Evolutionary conservation across 2,113 vertebrate genomes (phyloP).

Genomic region (Proteles cristata): DNA sequence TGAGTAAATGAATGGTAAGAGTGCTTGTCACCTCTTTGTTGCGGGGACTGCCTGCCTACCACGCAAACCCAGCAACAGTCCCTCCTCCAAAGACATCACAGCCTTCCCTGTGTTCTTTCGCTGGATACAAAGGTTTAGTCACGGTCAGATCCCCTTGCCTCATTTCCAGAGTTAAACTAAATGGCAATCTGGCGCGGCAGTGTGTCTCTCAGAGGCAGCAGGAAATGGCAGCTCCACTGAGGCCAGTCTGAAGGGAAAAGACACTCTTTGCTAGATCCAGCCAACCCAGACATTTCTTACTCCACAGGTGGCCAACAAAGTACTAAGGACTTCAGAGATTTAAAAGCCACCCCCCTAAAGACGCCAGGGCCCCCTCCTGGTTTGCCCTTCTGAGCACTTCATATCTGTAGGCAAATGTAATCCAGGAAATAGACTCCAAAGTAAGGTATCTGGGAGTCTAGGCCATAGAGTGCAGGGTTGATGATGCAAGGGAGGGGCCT

Average conservation of each 20-base stretch:
- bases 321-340: constrained; percentile 8
- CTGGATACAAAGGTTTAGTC: constrained; percentile 19
- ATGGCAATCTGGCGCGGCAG: background rate
- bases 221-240: constrained; percentile 53
- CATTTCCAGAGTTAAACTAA: constrained; percentile 54
- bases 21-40: background rate
- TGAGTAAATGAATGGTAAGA: constrained; percentile 1
- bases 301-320: constrained; percentile 30
- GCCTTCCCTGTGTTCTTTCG: background rate
- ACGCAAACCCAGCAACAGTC: background rate
- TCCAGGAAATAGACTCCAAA: background rate
- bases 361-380: background rate
- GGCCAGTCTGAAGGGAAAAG: background rate
- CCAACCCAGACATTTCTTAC: constrained; percentile 51
- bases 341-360: background rate
- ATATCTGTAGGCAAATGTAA: background rate
- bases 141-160: constrained; percentile 43
- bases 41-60: background rate
- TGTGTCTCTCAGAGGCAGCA: constrained; percentile 24
- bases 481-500: background rate
- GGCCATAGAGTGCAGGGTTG: background rate
- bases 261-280: constrained; percentile 29
- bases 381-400: constrained; percentile 14
- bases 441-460: background rate
- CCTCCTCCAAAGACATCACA: background rate